Base-by-base conservation (phyloP, 1,140 invertebrate genomes). In the Megalonaias nervosa region DNA sequence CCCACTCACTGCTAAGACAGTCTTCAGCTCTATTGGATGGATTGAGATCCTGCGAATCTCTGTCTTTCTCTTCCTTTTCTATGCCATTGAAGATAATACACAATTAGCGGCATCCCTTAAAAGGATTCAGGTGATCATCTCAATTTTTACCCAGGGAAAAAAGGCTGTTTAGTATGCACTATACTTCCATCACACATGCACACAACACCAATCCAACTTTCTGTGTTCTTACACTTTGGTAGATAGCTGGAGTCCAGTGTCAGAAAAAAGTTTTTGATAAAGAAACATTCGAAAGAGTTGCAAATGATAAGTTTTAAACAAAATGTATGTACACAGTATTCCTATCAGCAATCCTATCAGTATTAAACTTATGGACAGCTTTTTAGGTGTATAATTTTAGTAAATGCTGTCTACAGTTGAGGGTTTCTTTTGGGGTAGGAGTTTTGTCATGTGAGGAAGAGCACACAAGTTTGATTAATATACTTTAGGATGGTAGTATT, bases 31-130 rank as follows among this genome's bases (percentile, higher is more conserved):
- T n/a, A 19, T 75, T 14, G 74, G 74, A 11, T 75, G 67, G 66
- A 55, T 75, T 31, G 16, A 61, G 19, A 59, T 56, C 62, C 38
- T 75, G 21, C 74, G 59, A 64, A 16, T 68, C 16, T 62, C 74
- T 17, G 67, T 75, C 12, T 75, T 75, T 60, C 67, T 75, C 14
- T 75, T 70, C 23, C 57, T 75, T 58, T 69, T 69, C 23, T 75
- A 61, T 17, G n/a, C 66, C 17, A 59, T 75, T n/a, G 74, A 75
- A 69, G 66, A 75, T 64, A 68, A 62, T 21, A 75, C 58, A 21
- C 59, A 62, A n/a, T 60, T 75, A 26, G 17, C 31, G 2, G 48
- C 74, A 13, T 69, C 74, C 23, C 61, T 75, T 15, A 75, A 69
- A 56, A 48, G 74, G 48, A 61, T 75, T 55, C 57, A 75, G 74